Evolutionary conservation across 30 jellyfish, hydroid and myxozoan genomes (phyloP).

Genomic region (Turritopsis dohrnii): DNA sequence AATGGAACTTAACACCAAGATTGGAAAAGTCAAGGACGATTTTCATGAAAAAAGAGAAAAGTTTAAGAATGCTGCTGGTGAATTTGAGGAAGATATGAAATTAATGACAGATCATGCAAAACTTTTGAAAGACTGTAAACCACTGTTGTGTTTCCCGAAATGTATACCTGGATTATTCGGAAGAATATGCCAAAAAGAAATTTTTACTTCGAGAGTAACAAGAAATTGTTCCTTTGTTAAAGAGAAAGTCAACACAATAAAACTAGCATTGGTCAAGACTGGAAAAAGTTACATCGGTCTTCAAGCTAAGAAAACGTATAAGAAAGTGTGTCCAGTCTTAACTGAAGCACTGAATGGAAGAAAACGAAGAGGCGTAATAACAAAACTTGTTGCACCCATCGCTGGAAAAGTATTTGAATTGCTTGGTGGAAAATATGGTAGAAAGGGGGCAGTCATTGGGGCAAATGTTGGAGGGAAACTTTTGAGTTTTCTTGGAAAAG

Average conservation of each 20-base stretch:
- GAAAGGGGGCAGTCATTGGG: slow-evolving; percentile 58
- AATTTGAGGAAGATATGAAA: background rate
- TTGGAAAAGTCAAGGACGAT: background rate
- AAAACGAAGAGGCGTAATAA: slow-evolving; percentile 33
- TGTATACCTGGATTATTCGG: slow-evolving; percentile 51
- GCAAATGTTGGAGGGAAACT: background rate
- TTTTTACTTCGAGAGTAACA: slow-evolving; percentile 8
- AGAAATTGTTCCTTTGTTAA: slow-evolving; percentile 36
- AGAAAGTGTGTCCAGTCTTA: slow-evolving; percentile 50
- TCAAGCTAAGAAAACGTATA: slow-evolving; percentile 11
- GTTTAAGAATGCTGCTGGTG: background rate
- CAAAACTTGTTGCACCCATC: slow-evolving; percentile 4
- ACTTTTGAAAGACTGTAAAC: slow-evolving; percentile 35
- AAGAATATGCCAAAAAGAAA: slow-evolving; percentile 34
- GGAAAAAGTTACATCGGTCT: slow-evolving; percentile 7
- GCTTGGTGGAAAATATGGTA: slow-evolving; percentile 41
- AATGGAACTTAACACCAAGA: background rate
- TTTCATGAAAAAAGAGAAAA: background rate
- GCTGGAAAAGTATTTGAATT: slow-evolving; percentile 22
- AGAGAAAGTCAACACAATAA: slow-evolving; percentile 8
- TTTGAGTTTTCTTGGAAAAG: background rate
- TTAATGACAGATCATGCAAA: background rate
- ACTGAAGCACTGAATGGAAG: slow-evolving; percentile 49
- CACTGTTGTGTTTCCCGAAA: slow-evolving; percentile 37
- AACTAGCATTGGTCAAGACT: slow-evolving; percentile 11